These are phyloP conservation scores for Branchipolynoe longqiensis DNA, from an alignment of 2,888 invertebrate species.

Conservation along the genomic window DNA sequence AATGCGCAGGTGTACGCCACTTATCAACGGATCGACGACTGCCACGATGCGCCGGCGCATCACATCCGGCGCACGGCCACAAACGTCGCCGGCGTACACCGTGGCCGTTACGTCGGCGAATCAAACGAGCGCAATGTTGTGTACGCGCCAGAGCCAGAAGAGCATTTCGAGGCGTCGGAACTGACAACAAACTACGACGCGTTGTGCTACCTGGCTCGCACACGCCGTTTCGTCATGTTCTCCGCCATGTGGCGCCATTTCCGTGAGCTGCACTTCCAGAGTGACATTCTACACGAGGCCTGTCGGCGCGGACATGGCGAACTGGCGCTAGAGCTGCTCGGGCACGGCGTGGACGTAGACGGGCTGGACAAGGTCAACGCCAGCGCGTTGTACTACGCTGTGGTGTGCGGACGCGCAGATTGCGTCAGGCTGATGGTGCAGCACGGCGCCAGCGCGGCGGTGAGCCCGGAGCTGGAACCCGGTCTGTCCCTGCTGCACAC, in stretches of 20 bases:
- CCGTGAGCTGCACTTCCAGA: constrained; percentile 13
- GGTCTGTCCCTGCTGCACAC: constrained; percentile 12
- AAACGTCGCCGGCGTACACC: no score
- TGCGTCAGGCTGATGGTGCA: neutral
- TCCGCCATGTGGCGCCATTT: neutral
- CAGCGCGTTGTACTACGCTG: neutral
- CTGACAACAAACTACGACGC: constrained; percentile 41
- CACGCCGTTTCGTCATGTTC: neutral
- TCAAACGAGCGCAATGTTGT: neutral
- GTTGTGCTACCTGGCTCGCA: constrained; percentile 13
- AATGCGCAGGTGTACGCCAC: no score
- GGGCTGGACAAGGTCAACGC: neutral
- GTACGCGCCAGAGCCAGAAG: neutral
- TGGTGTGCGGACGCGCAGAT: neutral
- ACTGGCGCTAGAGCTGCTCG: neutral
- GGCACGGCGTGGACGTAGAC: neutral
- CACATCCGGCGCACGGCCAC: no score
- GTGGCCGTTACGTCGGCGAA: no score
- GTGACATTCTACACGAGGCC: constrained; percentile 20
- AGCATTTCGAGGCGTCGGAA: constrained; percentile 35
- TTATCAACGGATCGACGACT: no score
- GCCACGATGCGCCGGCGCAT: no score
- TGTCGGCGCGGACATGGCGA: neutral
- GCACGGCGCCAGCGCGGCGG: neutral
- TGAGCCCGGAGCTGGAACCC: constrained; percentile 3